phyloP scores from a whole-genome alignment of 2,797 vertebrate species.

The Ceryle rudis region DNA sequence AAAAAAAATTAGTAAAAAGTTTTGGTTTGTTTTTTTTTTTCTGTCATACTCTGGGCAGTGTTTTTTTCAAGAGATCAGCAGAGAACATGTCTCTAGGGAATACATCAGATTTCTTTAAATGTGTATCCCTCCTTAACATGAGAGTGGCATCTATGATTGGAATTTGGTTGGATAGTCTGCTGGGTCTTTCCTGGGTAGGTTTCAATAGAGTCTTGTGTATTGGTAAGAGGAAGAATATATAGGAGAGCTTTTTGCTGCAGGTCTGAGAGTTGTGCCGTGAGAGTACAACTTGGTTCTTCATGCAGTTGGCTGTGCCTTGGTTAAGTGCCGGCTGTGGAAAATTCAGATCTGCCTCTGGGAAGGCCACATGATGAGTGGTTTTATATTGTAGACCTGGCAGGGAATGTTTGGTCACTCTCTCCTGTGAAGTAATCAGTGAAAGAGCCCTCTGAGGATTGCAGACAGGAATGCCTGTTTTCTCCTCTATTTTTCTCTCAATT shows the following conservation, averaged over 20 bases:
- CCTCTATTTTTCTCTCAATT: background rate
- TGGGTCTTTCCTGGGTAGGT: background rate
- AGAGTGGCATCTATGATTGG: background rate
- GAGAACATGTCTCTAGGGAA: background rate
- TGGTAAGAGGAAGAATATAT: background rate
- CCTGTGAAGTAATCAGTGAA: background rate
- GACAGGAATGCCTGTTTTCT: background rate
- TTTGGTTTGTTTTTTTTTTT: background rate
- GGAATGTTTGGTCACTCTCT: background rate
- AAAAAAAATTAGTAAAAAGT: background rate
- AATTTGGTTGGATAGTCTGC: background rate
- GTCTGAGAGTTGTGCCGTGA: background rate
- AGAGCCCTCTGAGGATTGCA: background rate
- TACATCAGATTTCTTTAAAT: background rate
- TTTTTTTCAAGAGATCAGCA: background rate
- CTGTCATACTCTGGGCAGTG: background rate
- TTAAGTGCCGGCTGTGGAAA: background rate
- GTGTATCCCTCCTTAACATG: accelerated
- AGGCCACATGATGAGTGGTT: background rate
- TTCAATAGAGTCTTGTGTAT: background rate
- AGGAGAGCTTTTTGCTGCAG: background rate
- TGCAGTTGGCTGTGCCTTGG: background rate
- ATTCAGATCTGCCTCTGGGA: background rate
- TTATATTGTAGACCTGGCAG: background rate
- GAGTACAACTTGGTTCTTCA: background rate